phyloP scores from a whole-genome alignment of 2,797 vertebrate species.

The Pangasius larnaudii region DNA sequence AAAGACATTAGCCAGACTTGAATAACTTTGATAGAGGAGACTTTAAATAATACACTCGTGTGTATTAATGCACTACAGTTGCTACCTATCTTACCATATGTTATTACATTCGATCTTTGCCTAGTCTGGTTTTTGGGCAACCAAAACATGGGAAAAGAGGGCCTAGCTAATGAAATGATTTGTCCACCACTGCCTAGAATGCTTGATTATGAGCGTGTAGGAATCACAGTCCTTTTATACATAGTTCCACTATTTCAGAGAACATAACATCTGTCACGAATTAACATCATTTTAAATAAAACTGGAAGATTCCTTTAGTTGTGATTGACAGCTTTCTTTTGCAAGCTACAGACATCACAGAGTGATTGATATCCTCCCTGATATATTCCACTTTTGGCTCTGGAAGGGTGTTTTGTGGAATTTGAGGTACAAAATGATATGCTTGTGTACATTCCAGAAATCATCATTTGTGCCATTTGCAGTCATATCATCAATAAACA shows the following conservation, averaged over 20 bases:
- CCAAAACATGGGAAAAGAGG: background rate
- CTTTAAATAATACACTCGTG: background rate
- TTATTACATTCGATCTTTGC: background rate
- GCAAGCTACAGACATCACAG: background rate
- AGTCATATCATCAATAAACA: background rate
- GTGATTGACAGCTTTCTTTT: background rate
- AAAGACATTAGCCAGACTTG: background rate
- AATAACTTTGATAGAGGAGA: background rate
- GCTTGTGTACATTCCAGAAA: background rate
- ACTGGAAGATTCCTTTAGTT: background rate
- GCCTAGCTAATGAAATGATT: background rate
- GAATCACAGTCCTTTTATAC: background rate
- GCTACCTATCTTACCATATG: background rate
- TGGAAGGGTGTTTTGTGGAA: background rate
- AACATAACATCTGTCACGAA: background rate
- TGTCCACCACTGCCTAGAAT: background rate
- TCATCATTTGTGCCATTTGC: background rate
- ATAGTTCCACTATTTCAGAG: background rate
- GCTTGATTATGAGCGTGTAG: background rate
- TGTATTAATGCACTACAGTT: background rate
- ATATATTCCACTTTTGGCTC: background rate
- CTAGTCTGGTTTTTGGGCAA: background rate
- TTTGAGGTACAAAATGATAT: background rate
- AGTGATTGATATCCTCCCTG: background rate
- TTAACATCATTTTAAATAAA: background rate